Evolutionary conservation across 2,113 vertebrate species (phyloP), one percentile per base, ranked within the genome.

Genomic region (Ptyas mucosa): DNA sequence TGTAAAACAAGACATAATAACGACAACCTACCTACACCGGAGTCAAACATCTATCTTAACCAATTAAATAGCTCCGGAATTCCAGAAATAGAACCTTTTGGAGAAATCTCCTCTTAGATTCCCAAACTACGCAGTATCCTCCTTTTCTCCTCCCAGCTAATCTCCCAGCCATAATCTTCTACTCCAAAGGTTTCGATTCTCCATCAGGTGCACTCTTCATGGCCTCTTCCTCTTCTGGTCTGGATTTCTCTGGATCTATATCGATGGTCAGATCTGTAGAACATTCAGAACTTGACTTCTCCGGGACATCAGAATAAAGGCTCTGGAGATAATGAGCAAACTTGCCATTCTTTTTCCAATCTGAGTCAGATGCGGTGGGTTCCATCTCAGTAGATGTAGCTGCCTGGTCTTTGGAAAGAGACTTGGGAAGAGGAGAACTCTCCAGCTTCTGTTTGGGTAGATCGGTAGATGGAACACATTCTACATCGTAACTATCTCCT

Each of bases 301-400:
- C 21, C 0, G 4, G 57, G 24, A 54, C 8, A 46, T 90, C 88
- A 10, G 75, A 26, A 58, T 54, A 90, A 11, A 94, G 93, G 5
- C 39, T 23, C 20, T 75, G 61, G 34, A 94, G 57, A 57, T 90
- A 94, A 20, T 9, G n/a, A 39, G 24, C 26, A 85, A 94, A 90
- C 8, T 5, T 12, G 18, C 49, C 24, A 0, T 69, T 64, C 49
- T 89, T 64, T 34, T 18, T 69, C 15, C 7, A n/a, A 29, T 87
- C 21, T 0, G 34, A 11, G 8, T 1, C 2, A 51, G 89, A 24
- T 0, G 10, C 1, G 10, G 24, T 10, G 24, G 21, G 10, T 6
- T 57, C 18, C 46, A 26, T 39, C 18, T 15, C 49, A 3, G 8
- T 11, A 29, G 46, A 3, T 3, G 18, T 23, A 46, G 15, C 7